Conservation (phyloP, 2,888 invertebrate species). For the Hoplodrina ambigua region DNA sequence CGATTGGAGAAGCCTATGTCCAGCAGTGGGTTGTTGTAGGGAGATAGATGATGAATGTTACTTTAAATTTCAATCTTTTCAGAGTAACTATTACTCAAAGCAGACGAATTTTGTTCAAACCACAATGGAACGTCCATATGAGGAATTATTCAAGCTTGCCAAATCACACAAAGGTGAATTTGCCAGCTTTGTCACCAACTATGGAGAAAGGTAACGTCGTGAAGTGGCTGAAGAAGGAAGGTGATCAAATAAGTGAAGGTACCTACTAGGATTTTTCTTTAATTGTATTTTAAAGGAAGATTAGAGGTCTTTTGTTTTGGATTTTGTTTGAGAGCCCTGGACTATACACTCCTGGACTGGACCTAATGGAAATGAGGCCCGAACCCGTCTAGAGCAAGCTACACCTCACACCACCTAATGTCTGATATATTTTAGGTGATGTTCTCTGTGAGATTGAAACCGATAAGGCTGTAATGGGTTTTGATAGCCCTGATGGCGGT, state of each 20-base stretch:
- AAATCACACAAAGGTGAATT: constrained; percentile 93
- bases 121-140: constrained; percentile 85
- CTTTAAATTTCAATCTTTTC: constrained; percentile 13
- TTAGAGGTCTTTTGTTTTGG: background rate
- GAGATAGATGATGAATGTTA: too few species aligned
- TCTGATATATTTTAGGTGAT: constrained; percentile 92
- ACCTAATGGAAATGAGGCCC: too few species aligned
- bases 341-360: too few species aligned
- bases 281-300: background rate
- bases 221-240: constrained; percentile 98
- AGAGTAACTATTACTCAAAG: constrained; percentile 72
- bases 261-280: constrained; percentile 20
- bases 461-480: constrained; percentile 99
- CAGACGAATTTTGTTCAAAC: constrained; percentile 66
- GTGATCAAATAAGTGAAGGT: constrained; percentile 98
- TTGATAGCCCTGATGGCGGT: constrained; percentile 99
- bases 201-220: constrained; percentile 99
- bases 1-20: too few species aligned
- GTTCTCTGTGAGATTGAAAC: constrained; percentile 99
- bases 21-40: too few species aligned
- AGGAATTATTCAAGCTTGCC: constrained; percentile 91
- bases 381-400: too few species aligned
- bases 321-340: too few species aligned
- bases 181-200: constrained; percentile 99
- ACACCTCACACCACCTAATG: background rate